phyloP scores from a whole-genome alignment of 30 jellyfish, hydroid and myxozoan genomes.

The Aurelia aurita region DNA sequence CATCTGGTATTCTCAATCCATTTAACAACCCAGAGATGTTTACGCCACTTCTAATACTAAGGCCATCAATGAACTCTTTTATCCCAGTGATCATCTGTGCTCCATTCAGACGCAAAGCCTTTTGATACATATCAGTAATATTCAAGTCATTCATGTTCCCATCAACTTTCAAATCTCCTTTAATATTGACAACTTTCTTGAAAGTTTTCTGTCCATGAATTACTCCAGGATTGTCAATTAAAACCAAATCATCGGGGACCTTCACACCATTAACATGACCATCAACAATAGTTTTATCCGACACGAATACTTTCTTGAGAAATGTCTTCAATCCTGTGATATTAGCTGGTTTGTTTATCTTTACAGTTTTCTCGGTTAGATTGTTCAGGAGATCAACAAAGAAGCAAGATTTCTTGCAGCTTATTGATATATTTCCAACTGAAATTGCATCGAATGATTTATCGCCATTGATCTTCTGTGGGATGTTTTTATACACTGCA shows the following conservation, averaged over 20 bases:
- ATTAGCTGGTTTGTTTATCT: conserved; percentile 29
- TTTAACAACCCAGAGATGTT: conserved; percentile 45
- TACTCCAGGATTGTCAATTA: conserved; percentile 25
- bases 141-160: conserved; percentile 55
- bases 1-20: conserved; percentile 52
- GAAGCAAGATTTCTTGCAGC: conserved; percentile 39
- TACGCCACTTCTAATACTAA: conserved; percentile 10
- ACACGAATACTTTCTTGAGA: conserved; percentile 1
- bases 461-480: conserved; percentile 67
- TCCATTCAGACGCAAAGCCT: conserved; percentile 56
- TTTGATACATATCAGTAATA: conserved; percentile 55
- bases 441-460: conserved; percentile 20
- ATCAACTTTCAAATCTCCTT: conserved; percentile 28
- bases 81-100: conserved; percentile 63
- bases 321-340: conserved; percentile 58
- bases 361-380: conserved; percentile 65
- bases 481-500: conserved; percentile 67
- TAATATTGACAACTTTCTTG: conserved; percentile 23
- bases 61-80: conserved; percentile 18
- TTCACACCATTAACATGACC: conserved; percentile 66
- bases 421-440: conserved; percentile 38
- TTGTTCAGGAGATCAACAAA: conserved; percentile 44
- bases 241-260: conserved; percentile 51
- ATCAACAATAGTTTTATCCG: conserved; percentile 11
- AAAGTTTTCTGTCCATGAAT: conserved; percentile 78